Percentiles rank a stretch among this genome's conserved stretches.
These are phyloP conservation scores for Oreocharis arfaki DNA, from an alignment of 2,113 vertebrate genomes.

Conservation along the genomic window DNA sequence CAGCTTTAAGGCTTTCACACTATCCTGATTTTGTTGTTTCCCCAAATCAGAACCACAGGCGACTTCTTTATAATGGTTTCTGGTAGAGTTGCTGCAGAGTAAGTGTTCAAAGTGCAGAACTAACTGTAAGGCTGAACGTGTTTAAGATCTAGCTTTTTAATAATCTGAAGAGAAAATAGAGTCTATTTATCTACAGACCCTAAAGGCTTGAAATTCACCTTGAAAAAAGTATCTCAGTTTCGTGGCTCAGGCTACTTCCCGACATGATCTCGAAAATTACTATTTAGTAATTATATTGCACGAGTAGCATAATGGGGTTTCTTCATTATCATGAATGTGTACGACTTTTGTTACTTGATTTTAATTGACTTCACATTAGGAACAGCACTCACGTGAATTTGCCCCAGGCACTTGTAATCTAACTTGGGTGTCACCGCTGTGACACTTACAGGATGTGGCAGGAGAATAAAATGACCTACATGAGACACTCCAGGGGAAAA, in stretches of 20 bases:
- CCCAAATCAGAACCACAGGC: neutral
- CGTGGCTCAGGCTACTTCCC: neutral
- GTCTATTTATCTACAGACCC: neutral
- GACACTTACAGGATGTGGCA: neutral
- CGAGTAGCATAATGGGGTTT: neutral
- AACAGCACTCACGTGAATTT: neutral
- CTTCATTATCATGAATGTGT: neutral
- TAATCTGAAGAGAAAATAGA: neutral
- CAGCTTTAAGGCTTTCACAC: neutral
- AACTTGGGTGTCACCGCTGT: neutral
- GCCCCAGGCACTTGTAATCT: neutral
- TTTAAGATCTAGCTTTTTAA: neutral
- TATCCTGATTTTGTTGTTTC: neutral
- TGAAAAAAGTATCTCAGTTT: neutral
- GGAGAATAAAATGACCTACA: neutral
- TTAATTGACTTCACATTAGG: slow-evolving; percentile 30
- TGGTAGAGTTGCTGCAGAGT: neutral
- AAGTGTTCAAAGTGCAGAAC: neutral
- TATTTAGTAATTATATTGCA: neutral
- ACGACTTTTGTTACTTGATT: neutral
- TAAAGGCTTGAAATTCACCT: neutral
- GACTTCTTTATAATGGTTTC: neutral
- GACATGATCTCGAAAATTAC: neutral
- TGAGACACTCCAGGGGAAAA: neutral
- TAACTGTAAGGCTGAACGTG: neutral